phyloP scores from a whole-genome alignment of 2,113 vertebrate genomes.

The Aptenodytes patagonicus region DNA sequence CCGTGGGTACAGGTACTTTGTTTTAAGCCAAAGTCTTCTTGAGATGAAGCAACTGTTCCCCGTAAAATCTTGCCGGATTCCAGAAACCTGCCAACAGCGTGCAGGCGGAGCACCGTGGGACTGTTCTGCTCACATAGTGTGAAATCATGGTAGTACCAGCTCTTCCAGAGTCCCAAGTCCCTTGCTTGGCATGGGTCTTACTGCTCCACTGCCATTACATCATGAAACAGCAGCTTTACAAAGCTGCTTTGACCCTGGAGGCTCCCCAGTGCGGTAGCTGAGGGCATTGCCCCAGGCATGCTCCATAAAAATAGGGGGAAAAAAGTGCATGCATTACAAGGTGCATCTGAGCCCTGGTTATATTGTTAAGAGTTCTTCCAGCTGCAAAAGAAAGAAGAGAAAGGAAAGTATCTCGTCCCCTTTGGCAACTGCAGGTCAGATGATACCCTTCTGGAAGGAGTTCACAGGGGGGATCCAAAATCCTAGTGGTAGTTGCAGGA shows the following conservation, averaged over 20 bases:
- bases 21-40: not conserved
- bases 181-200: not conserved
- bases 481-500: not conserved
- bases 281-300: not conserved
- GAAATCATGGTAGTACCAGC: not conserved
- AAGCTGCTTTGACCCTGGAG: not conserved
- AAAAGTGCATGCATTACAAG: not conserved
- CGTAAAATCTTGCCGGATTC: not conserved
- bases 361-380: not conserved
- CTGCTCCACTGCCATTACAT: not conserved
- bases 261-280: not conserved
- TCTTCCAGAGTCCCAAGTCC: not conserved
- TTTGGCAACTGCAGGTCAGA: not conserved
- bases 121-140: not conserved
- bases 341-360: not conserved
- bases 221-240: not conserved
- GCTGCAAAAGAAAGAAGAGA: not conserved
- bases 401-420: not conserved
- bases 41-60: not conserved
- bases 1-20: too few relatives aligned
- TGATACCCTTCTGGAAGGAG: not conserved
- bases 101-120: not conserved
- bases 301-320: rapidly evolving
- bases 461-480: not conserved
- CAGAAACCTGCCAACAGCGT: rapidly evolving